These are phyloP conservation scores for Alentia gelatinosa DNA, from an alignment of 2,888 invertebrate genomes.

Conservation along the genomic window DNA sequence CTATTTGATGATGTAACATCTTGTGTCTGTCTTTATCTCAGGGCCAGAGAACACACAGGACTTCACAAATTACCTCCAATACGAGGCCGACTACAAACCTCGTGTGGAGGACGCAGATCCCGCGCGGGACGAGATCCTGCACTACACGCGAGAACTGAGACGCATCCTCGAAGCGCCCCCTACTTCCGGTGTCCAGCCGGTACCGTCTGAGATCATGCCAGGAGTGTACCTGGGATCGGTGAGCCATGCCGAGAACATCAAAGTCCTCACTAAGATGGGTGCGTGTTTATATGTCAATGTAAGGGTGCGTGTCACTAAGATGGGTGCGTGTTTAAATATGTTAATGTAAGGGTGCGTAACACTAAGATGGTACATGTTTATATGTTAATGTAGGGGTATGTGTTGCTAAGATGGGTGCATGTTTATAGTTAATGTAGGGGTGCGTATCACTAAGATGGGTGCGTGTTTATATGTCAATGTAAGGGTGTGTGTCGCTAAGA, in stretches of 20 bases:
- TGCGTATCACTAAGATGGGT: no score
- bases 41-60: slow-evolving; percentile 7
- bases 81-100: slow-evolving; percentile 11
- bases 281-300: no score
- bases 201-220: slow-evolving; percentile 25
- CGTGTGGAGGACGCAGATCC: background rate
- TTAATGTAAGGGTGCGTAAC: no score
- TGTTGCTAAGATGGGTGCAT: no score
- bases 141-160: slow-evolving; percentile 6
- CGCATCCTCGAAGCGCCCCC: slow-evolving; percentile 49
- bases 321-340: no score
- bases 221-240: slow-evolving; percentile 34
- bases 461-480: no score
- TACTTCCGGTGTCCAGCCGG: slow-evolving; percentile 38
- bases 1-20: no score
- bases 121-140: background rate
- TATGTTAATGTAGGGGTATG: no score
- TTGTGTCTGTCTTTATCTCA: background rate
- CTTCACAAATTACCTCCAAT: slow-evolving; percentile 19
- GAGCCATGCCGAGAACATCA: slow-evolving; percentile 39
- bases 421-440: no score
- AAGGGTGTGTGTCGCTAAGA: no score
- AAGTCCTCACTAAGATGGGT: slow-evolving; percentile 36
- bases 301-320: no score
- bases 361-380: no score